phyloP scores from a whole-genome alignment of 2,113 vertebrate species.

The Podilymbus podiceps region DNA sequence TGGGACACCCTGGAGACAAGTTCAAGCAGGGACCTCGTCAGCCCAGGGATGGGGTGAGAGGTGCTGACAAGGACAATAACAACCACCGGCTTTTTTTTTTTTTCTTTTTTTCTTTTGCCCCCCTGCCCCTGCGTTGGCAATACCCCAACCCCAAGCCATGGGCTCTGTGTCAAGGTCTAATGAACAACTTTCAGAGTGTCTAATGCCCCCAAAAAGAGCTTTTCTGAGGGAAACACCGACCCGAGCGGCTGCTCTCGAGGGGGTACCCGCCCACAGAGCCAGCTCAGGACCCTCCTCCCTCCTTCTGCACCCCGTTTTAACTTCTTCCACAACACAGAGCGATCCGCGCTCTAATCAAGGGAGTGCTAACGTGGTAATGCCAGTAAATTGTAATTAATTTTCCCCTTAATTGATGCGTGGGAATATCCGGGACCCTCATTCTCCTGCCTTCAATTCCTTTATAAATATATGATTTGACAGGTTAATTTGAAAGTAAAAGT shows the following conservation, averaged over 20 bases:
- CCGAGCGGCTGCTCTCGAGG: background rate
- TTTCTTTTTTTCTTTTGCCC: too few relatives aligned
- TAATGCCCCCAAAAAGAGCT: background rate
- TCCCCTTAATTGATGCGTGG: slow-evolving; percentile 76
- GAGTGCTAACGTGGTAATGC: slow-evolving; percentile 63
- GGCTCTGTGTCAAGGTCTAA: background rate
- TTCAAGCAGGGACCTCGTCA: background rate
- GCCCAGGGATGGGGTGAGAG: background rate
- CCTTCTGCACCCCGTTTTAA: background rate
- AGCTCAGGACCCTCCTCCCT: background rate
- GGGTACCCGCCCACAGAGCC: background rate
- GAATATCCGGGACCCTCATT: slow-evolving; percentile 72
- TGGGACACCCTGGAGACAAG: background rate
- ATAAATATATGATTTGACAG: slow-evolving; percentile 78
- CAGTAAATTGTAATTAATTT: slow-evolving; percentile 79
- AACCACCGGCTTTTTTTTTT: background rate
- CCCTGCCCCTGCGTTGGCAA: background rate
- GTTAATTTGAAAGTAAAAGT: slow-evolving; percentile 80
- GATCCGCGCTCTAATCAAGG: slow-evolving; percentile 38
- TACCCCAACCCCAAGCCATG: background rate
- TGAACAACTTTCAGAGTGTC: background rate
- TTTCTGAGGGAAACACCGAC: background rate
- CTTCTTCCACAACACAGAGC: slow-evolving; percentile 14
- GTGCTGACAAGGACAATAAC: background rate
- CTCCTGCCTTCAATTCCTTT: slow-evolving; percentile 69